Percentiles rank a stretch among this genome's conserved stretches.
These are phyloP conservation scores for Eulemur macaco DNA, from an alignment of 2,113 vertebrate species.

Conservation along the genomic window DNA sequence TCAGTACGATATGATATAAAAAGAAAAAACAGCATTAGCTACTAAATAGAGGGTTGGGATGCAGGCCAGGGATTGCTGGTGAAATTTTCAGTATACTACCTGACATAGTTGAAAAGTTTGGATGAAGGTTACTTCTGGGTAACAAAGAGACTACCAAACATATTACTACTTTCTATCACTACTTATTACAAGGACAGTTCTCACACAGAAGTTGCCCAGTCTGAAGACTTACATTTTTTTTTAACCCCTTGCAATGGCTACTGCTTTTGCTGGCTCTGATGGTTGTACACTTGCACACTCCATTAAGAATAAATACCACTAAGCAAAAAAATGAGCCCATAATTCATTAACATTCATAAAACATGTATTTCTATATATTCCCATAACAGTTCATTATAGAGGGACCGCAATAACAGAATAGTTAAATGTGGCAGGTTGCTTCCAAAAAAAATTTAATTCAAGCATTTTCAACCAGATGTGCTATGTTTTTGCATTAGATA, in stretches of 20 bases:
- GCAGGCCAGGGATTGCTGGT: rapidly evolving
- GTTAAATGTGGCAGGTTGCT: background rate
- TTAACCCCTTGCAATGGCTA: background rate
- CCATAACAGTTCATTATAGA: background rate
- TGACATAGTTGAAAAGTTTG: background rate
- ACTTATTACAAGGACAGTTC: too few species aligned
- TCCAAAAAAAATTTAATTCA: background rate
- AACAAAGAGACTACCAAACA: background rate
- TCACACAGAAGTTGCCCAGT: background rate
- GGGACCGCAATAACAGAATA: background rate
- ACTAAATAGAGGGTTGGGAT: background rate
- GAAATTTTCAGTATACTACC: rapidly evolving
- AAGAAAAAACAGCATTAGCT: background rate
- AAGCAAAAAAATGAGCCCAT: background rate
- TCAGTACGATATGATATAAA: too few species aligned
- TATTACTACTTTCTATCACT: background rate
- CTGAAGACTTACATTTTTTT: background rate
- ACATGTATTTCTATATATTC: background rate
- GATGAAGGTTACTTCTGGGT: background rate
- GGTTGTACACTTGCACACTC: background rate
- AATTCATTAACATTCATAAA: background rate
- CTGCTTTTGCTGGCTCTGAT: background rate
- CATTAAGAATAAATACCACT: background rate
- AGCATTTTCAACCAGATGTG: constrained; percentile 45
- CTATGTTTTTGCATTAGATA: constrained; percentile 35